Base-by-base conservation (phyloP, 2,113 vertebrate species). In the Calidris pugnax region DNA sequence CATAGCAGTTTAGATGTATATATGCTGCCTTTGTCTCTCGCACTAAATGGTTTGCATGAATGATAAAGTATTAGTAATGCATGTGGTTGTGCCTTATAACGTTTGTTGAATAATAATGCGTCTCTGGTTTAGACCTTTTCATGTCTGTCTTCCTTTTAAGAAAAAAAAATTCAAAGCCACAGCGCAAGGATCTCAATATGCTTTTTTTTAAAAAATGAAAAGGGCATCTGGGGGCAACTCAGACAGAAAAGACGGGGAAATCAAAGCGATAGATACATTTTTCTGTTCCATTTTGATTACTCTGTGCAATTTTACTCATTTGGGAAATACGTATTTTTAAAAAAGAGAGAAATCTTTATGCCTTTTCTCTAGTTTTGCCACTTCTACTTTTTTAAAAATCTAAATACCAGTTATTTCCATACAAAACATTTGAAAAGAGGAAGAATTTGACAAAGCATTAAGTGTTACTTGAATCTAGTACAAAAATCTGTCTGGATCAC, bases 31-130 rank as follows among this genome's bases (percentile, higher is more conserved):
- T 96, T 87, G 66, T 91, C 8, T 95, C 37, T 81, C 30, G 23
- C 5, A 6, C 33, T 68, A 83, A 93, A 71, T 56, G 37, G 35
- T 92, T 87, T 89, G 45, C 53, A 32, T 85, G 83, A 94, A 87
- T 91, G 68, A 91, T 96, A 32, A 76, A 75, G 33, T 88, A 69
- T 91, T 93, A 91, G 83, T 74, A 90, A 96, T 83, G 82, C 89
- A 87, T 94, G 84, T 57, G 50, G 62, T 66, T 79, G n/a, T 76
- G 92, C 76, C 55, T 75, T 69, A 41, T 30, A 89, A 92, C 17
- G 22, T 62, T 93, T 62, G 80, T 76, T 96, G 92, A 93, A 86
- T 92, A 53, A 28, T 80, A 94, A 96, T 90, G 23, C 4, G 3
- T 76, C 82, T 68, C 50, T 93, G 57, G 27, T 81, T 81, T 60